phyloP scores from a whole-genome alignment of 2,113 vertebrate genomes.

The Ariopsis seemanni region DNA sequence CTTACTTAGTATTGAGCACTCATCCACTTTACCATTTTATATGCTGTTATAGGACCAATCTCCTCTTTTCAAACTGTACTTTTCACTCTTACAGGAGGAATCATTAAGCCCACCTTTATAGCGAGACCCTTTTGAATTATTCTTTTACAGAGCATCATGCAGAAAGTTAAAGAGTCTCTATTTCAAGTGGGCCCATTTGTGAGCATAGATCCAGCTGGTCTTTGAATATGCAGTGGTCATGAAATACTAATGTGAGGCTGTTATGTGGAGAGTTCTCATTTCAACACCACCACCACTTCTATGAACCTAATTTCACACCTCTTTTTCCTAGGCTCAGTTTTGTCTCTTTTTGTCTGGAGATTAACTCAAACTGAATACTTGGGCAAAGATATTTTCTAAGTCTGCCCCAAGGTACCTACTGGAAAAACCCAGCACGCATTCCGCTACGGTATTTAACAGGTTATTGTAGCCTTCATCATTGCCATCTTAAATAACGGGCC shows the following conservation, averaged over 20 bases:
- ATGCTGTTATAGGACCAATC: constrained; percentile 18
- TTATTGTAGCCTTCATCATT: neutral
- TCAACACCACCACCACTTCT: neutral
- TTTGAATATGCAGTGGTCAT: constrained; percentile 5
- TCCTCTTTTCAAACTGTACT: neutral
- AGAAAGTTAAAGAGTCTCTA: neutral
- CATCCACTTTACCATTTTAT: constrained; percentile 11
- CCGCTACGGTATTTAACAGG: neutral
- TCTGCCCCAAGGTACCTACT: neutral
- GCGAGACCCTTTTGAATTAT: neutral
- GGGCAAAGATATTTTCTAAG: neutral
- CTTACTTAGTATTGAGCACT: constrained; percentile 4
- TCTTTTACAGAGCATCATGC: constrained; percentile 1
- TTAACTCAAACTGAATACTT: neutral
- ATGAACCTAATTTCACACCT: neutral
- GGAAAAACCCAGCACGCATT: neutral
- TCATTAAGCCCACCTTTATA: constrained; percentile 3
- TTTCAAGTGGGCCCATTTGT: constrained; percentile 19
- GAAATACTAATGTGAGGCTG: constrained; percentile 12
- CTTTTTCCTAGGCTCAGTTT: neutral
- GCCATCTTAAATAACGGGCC: neutral
- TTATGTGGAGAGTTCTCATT: neutral
- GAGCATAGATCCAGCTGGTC: neutral
- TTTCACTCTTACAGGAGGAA: neutral
- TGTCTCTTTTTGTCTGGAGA: neutral